Conservation (phyloP, 1,140 invertebrate genomes). For the Chionoecetes opilio region DNA sequence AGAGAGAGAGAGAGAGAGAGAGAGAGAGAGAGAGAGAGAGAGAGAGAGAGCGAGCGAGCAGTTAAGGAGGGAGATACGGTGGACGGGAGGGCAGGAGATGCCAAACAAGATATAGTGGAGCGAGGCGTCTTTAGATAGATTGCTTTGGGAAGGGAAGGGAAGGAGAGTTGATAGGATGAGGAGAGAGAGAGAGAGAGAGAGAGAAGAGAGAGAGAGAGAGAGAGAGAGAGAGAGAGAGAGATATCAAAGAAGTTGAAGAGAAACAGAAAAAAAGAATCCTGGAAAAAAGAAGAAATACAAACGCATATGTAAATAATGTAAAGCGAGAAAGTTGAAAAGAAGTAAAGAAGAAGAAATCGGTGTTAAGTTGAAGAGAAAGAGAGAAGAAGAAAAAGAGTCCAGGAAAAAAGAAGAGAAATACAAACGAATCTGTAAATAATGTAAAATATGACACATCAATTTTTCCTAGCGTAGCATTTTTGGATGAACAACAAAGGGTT, state of each 20-base stretch:
- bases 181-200: conserved; percentile 18
- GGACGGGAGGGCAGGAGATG: not conserved
- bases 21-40: conserved; percentile 60
- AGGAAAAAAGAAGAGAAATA: not conserved
- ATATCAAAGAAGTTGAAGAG: not conserved
- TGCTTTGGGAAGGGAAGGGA: not conserved
- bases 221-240: conserved; percentile 42
- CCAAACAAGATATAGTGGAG: not conserved
- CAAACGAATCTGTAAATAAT: too few species aligned
- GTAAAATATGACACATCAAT: too few species aligned
- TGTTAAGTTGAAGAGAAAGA: not conserved
- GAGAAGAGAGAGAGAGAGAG: conserved; percentile 39
- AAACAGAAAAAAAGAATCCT: not conserved
- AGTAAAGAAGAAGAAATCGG: too few species aligned
- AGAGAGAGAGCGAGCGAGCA: conserved; percentile 40
- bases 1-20: conserved; percentile 60
- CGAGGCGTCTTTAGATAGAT: not conserved
- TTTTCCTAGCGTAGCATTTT: too few species aligned
- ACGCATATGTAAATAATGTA: too few species aligned
- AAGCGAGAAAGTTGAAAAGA: too few species aligned
- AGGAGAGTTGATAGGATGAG: too few species aligned
- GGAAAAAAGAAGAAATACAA: too few species aligned
- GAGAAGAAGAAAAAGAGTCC: not conserved
- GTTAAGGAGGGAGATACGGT: conserved; percentile 2
- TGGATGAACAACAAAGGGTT: too few species aligned